Base-by-base conservation (phyloP, 2,888 invertebrate genomes). In the Plagodis dolabraria region DNA sequence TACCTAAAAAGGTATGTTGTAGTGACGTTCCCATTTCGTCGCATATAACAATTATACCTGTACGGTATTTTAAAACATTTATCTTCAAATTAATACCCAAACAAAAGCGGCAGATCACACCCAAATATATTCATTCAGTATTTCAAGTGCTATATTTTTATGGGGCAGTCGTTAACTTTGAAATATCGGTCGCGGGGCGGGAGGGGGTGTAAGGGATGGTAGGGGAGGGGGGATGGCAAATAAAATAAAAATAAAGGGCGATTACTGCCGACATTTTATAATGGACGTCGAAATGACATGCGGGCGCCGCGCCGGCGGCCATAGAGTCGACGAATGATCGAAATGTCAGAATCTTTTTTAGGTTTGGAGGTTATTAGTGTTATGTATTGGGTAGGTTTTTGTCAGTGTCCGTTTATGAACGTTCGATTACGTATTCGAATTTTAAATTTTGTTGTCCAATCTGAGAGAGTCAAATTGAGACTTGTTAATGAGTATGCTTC, bases 161-260 rank as follows among this genome's bases (percentile, higher is more conserved):
- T 83, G 80, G 82, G 77, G 70, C 77, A 82, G 89, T 91, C 92
- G 92, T 92, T 92, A 91, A 91, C 87, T 91, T 90, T 89, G 91
- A 91, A 90, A 91, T 91, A 91, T 91, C 89, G 88, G 85, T 72
- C 81, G 80, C 59, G 70, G 72, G 76, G 44, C 12, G 74, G 71
- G 75, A 10, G 40, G 36, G 7, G 36, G 9, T 5, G 40, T 8
- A 70, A 74, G 78, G 71, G 71, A 72, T 66, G 66, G 60, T 56
- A 64, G 70, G 60, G 66, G 72, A 22, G 75, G 83, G 80, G 75
- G 81, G 84, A 80, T 80, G 83, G 85, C 86, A 86, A 89, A 90
- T 89, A 87, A 92, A 92, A 92, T 90, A 90, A 91, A 91, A 91
- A 91, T 89, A 89, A 89, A 90, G 87, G 86, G 83, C 89, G 89